These are phyloP conservation scores for Agrochola litura DNA, from an alignment of 2,888 invertebrate species.

Conservation along the genomic window DNA sequence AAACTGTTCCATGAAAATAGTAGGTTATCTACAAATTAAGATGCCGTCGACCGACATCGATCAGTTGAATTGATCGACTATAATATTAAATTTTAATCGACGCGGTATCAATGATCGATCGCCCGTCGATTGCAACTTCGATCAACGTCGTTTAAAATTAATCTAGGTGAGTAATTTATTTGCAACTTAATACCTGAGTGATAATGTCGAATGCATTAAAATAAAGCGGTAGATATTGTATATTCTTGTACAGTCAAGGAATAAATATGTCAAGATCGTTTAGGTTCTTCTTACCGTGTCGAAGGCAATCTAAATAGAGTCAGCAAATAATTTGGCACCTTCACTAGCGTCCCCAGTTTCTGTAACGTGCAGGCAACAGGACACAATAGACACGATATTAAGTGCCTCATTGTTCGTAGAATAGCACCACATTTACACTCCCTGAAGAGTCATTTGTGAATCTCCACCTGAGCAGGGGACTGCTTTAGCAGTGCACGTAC, in stretches of 20 bases:
- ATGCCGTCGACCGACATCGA: background rate
- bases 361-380: too few relatives aligned
- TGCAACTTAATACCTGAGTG: background rate
- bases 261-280: too few relatives aligned
- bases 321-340: too few relatives aligned
- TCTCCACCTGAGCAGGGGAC: too few relatives aligned
- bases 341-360: too few relatives aligned
- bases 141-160: conserved; percentile 14
- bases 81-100: conserved; percentile 23
- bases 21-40: background rate
- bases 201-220: background rate
- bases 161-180: conserved; percentile 6
- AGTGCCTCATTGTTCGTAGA: too few relatives aligned
- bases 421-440: too few relatives aligned
- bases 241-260: background rate
- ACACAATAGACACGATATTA: too few relatives aligned
- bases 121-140: background rate
- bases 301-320: too few relatives aligned
- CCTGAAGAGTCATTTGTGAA: too few relatives aligned
- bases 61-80: conserved; percentile 11
- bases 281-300: too few relatives aligned
- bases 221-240: background rate
- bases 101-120: conserved; percentile 14
- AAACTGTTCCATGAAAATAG: background rate
- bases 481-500: too few relatives aligned